Percentiles rank a stretch among this genome's conserved stretches.
Evolutionary conservation across 2,797 vertebrate species (phyloP).

Genomic region (Labeo calbasu): DNA sequence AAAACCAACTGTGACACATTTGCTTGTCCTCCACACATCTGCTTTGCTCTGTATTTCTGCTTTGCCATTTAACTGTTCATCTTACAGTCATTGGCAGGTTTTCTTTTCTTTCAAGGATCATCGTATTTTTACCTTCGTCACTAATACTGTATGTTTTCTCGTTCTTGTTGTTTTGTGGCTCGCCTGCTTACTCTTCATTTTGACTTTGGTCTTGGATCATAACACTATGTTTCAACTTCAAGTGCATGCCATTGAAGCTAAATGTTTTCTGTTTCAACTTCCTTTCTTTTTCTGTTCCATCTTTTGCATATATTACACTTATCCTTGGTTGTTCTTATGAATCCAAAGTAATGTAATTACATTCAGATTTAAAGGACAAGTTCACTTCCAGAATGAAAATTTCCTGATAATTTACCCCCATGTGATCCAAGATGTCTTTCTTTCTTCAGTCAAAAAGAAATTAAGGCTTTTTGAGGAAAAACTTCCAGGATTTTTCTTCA

Average conservation of each 20-base stretch:
- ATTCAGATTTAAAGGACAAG: background rate
- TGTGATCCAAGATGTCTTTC: no score
- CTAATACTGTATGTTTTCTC: conserved; percentile 60
- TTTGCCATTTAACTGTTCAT: conserved; percentile 58
- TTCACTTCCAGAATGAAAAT: no score
- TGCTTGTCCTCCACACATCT: conserved; percentile 56
- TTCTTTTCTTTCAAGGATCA: conserved; percentile 57
- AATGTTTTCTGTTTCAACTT: conserved; percentile 19
- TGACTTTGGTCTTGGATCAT: conserved; percentile 64
- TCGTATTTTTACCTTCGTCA: conserved; percentile 58
- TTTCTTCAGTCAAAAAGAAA: no score
- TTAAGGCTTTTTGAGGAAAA: no score
- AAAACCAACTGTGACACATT: conserved; percentile 60
- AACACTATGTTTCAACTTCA: conserved; percentile 59
- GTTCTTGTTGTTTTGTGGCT: conserved; percentile 23
- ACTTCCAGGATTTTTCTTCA: no score
- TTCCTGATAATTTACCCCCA: no score
- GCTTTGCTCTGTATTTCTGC: conserved; percentile 44
- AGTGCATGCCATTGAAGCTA: conserved; percentile 66
- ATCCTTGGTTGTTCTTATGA: conserved; percentile 6
- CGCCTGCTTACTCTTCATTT: conserved; percentile 33
- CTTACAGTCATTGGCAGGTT: conserved; percentile 59
- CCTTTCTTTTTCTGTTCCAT: conserved; percentile 7
- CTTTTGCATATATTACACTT: background rate
- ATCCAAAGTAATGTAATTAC: background rate